Evolutionary conservation across 2,888 invertebrate genomes (phyloP).

Genomic region (Tortrix viridana): DNA sequence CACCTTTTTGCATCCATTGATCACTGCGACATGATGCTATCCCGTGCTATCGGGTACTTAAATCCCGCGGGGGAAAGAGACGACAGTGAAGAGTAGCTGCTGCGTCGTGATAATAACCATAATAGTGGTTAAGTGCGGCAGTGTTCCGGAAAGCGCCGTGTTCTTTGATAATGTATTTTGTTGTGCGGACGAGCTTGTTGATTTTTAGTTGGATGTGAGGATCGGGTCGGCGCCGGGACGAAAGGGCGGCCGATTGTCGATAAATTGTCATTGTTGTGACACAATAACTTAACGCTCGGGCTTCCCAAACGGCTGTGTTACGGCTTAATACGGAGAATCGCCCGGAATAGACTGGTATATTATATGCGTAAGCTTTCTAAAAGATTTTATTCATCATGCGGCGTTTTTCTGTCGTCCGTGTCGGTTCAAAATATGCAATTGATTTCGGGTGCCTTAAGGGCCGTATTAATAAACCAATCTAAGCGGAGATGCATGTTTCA

Average conservation of each 20-base stretch:
- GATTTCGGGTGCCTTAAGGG: no score
- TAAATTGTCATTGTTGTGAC: slow-evolving; percentile 72
- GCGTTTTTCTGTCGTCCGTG: no score
- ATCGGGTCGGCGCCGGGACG: slow-evolving; percentile 48
- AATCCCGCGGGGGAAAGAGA: slow-evolving; percentile 56
- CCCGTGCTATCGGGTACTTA: slow-evolving; percentile 53
- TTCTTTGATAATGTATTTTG: slow-evolving; percentile 69
- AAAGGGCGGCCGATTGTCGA: slow-evolving; percentile 61
- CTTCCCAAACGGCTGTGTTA: slow-evolving; percentile 41
- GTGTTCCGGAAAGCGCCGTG: slow-evolving; percentile 71
- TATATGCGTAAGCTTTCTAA: slow-evolving; percentile 7
- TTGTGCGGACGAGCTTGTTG: slow-evolving; percentile 55
- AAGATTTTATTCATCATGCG: no score
- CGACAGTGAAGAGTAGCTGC: slow-evolving; percentile 53
- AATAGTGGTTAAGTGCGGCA: slow-evolving; percentile 54
- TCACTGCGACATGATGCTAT: slow-evolving; percentile 60
- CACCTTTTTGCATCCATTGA: slow-evolving; percentile 75
- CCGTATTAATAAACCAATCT: no score
- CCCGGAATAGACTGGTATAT: slow-evolving; percentile 19
- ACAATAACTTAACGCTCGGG: slow-evolving; percentile 54
- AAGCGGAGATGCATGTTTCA: no score
- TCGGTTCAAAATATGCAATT: no score
- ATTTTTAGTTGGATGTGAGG: slow-evolving; percentile 62
- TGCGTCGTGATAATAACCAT: slow-evolving; percentile 61
- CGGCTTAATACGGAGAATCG: slow-evolving; percentile 37